These are phyloP conservation scores for Choristoneura rosaceana DNA, from an alignment of 2,888 invertebrate species.

Conservation along the genomic window DNA sequence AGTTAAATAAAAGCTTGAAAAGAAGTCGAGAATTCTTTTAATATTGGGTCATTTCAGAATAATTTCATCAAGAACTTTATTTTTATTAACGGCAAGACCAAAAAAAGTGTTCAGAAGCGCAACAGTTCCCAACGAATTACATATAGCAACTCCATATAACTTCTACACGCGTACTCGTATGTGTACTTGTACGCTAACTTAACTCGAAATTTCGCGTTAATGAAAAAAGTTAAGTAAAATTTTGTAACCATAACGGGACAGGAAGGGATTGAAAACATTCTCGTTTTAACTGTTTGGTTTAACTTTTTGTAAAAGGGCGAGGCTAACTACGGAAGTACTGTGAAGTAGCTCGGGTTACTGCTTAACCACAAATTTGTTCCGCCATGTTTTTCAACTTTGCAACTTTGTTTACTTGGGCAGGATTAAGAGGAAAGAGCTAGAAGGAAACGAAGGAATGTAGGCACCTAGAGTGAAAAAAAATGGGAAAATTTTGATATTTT, in stretches of 20 bases:
- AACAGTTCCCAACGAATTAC: not conserved
- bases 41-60: too few species aligned
- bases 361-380: constrained; percentile 27
- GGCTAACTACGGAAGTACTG: not conserved
- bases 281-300: constrained; percentile 15
- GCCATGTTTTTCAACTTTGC: constrained; percentile 7
- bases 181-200: constrained; percentile 9
- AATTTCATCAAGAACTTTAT: not conserved
- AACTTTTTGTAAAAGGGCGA: constrained; percentile 29
- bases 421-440: too few species aligned
- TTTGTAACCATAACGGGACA: constrained; percentile 4
- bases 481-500: too few species aligned
- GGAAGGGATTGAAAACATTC: constrained; percentile 31
- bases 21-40: too few species aligned
- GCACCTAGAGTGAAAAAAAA: too few species aligned
- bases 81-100: not conserved
- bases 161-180: not conserved
- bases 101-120: not conserved
- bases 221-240: constrained; percentile 29
- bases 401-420: not conserved
- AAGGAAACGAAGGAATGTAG: too few species aligned
- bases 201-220: constrained; percentile 12
- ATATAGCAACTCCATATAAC: not conserved
- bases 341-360: constrained; percentile 10
- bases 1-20: too few species aligned